Evolutionary conservation across 1,140 invertebrate species (phyloP).

Genomic region (Caligus rogercresseyi): DNA sequence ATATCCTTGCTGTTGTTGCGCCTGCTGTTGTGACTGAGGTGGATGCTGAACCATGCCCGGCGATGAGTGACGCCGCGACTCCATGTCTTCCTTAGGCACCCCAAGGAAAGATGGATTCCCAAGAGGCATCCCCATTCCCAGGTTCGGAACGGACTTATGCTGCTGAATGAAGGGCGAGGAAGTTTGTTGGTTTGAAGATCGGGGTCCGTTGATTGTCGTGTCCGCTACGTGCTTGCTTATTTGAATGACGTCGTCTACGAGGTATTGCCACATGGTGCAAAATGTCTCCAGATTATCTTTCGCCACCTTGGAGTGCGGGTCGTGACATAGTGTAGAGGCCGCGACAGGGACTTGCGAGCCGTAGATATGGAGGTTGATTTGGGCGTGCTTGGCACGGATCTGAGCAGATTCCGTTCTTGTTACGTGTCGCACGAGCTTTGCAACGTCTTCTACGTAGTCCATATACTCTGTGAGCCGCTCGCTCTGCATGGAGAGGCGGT

Average conservation of each 20-base stretch:
- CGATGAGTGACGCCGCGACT: neutral
- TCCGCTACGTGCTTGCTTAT: constrained; percentile 1
- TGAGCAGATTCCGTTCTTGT: constrained; percentile 80
- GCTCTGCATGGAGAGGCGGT: constrained; percentile 54
- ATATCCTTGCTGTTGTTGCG: neutral
- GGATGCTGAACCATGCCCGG: neutral
- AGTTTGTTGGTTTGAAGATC: neutral
- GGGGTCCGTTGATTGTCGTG: neutral
- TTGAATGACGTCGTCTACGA: constrained; percentile 7
- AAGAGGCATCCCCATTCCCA: neutral
- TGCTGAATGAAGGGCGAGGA: neutral
- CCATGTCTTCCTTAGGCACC: neutral
- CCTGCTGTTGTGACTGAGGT: neutral
- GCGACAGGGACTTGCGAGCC: constrained; percentile 85
- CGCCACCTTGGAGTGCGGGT: constrained; percentile 83
- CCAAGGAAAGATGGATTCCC: neutral
- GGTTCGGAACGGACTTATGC: neutral
- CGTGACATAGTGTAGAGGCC: constrained; percentile 68
- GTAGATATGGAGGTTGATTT: constrained; percentile 81
- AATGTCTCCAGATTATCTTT: constrained; percentile 76
- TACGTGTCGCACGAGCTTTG: constrained; percentile 86
- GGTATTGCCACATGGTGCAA: constrained; percentile 8
- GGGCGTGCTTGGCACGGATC: constrained; percentile 84
- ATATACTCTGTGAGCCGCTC: constrained; percentile 74
- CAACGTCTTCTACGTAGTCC: constrained; percentile 82